Evolutionary conservation across 2,888 invertebrate species (phyloP).

Genomic region (Brachylomia viminalis): DNA sequence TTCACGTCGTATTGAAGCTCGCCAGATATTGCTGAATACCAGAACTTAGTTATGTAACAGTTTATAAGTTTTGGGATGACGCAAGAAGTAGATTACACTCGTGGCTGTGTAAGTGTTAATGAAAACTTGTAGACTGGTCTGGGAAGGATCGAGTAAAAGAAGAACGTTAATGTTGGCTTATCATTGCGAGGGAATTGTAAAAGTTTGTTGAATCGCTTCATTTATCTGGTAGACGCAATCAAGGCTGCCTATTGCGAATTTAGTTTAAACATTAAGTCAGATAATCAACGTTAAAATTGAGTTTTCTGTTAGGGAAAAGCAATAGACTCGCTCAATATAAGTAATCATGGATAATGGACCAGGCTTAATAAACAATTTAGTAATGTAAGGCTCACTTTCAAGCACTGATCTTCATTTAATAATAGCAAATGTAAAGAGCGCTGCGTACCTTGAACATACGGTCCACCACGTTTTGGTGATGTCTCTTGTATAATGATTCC

Average conservation of each 20-base stretch:
- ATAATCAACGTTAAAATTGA: conserved; percentile 14
- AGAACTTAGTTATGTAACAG: conserved; percentile 37
- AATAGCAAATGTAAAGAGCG: not conserved
- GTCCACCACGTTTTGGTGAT: too few species aligned
- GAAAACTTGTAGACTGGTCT: conserved; percentile 16
- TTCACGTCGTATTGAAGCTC: conserved; percentile 54
- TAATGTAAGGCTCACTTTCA: not conserved
- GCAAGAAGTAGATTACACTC: conserved; percentile 42
- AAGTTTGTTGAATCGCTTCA: conserved; percentile 31
- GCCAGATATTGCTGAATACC: conserved; percentile 51
- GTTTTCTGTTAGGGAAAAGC: not conserved
- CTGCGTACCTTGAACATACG: too few species aligned
- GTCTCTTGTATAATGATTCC: not conserved
- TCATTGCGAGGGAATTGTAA: conserved; percentile 26
- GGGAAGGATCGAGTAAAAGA: conserved; percentile 13
- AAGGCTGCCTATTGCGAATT: conserved; percentile 27
- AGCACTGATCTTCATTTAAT: not conserved
- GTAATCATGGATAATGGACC: not conserved
- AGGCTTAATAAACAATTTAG: not conserved
- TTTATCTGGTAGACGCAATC: conserved; percentile 18
- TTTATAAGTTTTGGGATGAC: conserved; percentile 49
- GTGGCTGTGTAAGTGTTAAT: conserved; percentile 20
- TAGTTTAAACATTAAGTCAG: conserved; percentile 14
- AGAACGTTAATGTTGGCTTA: conserved; percentile 32
- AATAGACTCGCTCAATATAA: not conserved